Conservation (phyloP, 2,113 vertebrate species). For the Neofelis nebulosa region DNA sequence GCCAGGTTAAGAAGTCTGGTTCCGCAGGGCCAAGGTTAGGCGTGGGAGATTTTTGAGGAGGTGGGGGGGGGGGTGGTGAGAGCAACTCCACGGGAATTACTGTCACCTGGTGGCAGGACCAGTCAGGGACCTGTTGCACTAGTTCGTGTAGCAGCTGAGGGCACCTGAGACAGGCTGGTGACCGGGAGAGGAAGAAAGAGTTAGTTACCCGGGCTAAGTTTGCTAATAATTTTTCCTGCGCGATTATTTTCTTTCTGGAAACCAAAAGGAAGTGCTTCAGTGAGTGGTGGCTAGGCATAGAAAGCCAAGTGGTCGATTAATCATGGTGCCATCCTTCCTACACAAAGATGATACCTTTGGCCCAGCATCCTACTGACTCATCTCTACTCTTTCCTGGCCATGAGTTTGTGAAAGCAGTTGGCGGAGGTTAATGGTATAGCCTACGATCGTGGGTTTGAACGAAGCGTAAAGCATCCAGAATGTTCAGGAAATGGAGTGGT, state of each 20-base stretch:
- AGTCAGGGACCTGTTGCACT: constrained; percentile 33
- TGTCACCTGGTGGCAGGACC: neutral
- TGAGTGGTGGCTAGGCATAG: neutral
- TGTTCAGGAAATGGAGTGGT: neutral
- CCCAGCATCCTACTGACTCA: neutral
- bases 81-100: neutral
- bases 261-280: constrained; percentile 18
- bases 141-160: neutral
- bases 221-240: neutral
- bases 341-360: neutral
- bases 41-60: neutral
- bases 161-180: neutral
- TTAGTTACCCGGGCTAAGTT: neutral
- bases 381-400: constrained; percentile 2
- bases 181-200: neutral
- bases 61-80: neutral
- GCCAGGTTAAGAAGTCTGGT: neutral
- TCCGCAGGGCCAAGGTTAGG: neutral
- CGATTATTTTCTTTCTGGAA: constrained; percentile 35
- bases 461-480: neutral
- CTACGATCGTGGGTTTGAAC: neutral
- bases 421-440: neutral
- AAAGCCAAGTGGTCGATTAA: constrained; percentile 15
- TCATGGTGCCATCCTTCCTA: neutral
- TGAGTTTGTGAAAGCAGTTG: constrained; percentile 29